Evolutionary conservation across 2,888 invertebrate genomes (phyloP), one percentile per base, ranked within the genome.

Genomic region (Tridacna gigas): DNA sequence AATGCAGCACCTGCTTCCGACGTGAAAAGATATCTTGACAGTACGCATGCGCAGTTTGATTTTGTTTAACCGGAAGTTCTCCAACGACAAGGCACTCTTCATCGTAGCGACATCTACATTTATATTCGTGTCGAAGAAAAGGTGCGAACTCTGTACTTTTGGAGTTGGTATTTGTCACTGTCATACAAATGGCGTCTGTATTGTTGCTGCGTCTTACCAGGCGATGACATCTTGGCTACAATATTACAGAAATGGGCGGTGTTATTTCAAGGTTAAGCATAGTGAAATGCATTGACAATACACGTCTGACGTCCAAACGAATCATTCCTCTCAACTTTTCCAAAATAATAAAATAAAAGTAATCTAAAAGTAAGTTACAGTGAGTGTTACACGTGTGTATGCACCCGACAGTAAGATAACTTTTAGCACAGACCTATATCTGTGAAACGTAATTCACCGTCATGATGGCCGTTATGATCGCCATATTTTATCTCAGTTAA

Each of bases 171-270:
- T 78, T 77, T 28, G 74, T 80, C 0, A 86, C 63, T 37, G 60
- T 74, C 47, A 67, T 80, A 48, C 86, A 86, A 9, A 77, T 48
- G 13, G 71, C 61, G 12, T 81, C 76, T 9, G 47, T 56, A 48
- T 79, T 74, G 73, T 86, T 83, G 51, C 56, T 48, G 22, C 61
- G 48, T 22, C 18, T n/a, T 22, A 47, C 37, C 20, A 75, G 13
- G 11, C n/a, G 28, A 63, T 75, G 75, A 61, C 86, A 86, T 12
- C 83, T 77, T 22, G 86, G 77, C 86, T 86, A 66, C 18, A 82
- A 75, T 28, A 37, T 22, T 37, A 37, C 37, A 37, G 7, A 37
- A 37, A 37, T n/a, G n/a, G n/a, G n/a, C n/a, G n/a, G n/a, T n/a
- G n/a, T 37, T 37, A 37, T 7, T 37, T 37, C 37, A 37, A 37